These are phyloP conservation scores for Apoda limacodes DNA, from an alignment of 2,888 invertebrate genomes.

Conservation along the genomic window DNA sequence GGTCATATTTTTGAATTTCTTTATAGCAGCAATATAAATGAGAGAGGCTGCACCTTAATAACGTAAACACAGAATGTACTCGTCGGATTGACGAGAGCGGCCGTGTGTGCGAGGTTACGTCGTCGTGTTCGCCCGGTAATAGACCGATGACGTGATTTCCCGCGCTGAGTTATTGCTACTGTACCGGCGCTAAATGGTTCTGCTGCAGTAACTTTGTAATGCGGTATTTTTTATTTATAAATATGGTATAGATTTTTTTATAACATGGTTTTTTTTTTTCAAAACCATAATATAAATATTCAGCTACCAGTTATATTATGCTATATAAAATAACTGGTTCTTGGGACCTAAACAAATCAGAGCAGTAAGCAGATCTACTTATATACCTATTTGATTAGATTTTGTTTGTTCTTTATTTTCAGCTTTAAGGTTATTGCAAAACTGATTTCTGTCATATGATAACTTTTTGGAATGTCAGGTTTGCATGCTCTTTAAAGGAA, in stretches of 20 bases:
- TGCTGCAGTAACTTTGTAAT: slow-evolving; percentile 37
- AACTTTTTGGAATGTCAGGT: no score
- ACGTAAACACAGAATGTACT: slow-evolving; percentile 17
- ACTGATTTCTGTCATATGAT: no score
- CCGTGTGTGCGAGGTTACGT: slow-evolving; percentile 25
- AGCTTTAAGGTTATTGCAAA: no score
- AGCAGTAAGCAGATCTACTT: no score
- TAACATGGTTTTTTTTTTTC: no score
- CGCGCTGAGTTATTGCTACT: slow-evolving; percentile 70
- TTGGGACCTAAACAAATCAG: no score
- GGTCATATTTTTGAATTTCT: no score
- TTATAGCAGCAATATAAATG: no score
- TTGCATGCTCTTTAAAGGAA: no score
- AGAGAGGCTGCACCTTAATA: slow-evolving; percentile 21
- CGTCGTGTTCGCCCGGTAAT: slow-evolving; percentile 51
- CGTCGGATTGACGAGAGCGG: slow-evolving; percentile 22
- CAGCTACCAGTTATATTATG: background rate
- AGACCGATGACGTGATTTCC: slow-evolving; percentile 71
- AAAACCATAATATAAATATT: background rate
- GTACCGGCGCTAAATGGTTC: slow-evolving; percentile 63
- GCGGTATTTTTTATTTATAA: slow-evolving; percentile 15
- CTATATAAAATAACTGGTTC: no score
- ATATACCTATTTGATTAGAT: no score
- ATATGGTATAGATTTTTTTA: no score
- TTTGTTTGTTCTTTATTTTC: slow-evolving; percentile 8